Base-by-base conservation (phyloP, 2,797 vertebrate species). In the Enteromius fasciolatus region DNA sequence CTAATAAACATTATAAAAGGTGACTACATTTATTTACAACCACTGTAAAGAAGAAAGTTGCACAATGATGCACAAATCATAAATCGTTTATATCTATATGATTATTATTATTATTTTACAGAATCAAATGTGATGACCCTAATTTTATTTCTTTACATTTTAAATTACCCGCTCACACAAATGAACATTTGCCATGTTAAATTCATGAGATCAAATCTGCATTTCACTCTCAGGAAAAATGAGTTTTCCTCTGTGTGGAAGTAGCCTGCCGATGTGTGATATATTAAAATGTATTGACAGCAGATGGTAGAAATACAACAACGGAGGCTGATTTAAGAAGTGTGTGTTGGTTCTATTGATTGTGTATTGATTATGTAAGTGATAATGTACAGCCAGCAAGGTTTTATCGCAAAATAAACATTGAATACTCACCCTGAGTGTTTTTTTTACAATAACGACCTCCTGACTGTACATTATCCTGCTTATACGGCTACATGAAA, bases 331-430 rank as follows among this genome's bases (percentile, higher is more conserved):
- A 28, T 77, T 77, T 77, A 17, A 70, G 66, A 78, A 25, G 66
- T 23, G 25, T 20, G 17, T 68, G 78, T 61, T 44, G 66, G 80
- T 48, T 84, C 41, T 66, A 70, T 25, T 23, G 66, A 68, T 39
- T 61, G 18, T 36, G 15, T 48, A 54, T 72, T 61, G 74, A 76
- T 61, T 52, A 44, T 48, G 57, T 64, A 63, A 28, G 39, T 33
- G 75, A 46, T 46, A 48, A 77, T 44, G 41, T 31, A 63, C 57
- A 15, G 25, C 23, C 23, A 44, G 33, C 33, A 17, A 39, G 57
- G 1, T 23, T 31, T 77, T 63, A 77, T 77, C 18, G 0, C 36
- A 48, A 64, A 63, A 64, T n/a, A 77, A 77, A 77, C 59, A 77
- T 12, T 15, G 41, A 61, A 44, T 31, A 31, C 25, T 77, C 39